Evolutionary conservation across 2,113 vertebrate genomes (phyloP).

Genomic region (Pluvianellus socialis): DNA sequence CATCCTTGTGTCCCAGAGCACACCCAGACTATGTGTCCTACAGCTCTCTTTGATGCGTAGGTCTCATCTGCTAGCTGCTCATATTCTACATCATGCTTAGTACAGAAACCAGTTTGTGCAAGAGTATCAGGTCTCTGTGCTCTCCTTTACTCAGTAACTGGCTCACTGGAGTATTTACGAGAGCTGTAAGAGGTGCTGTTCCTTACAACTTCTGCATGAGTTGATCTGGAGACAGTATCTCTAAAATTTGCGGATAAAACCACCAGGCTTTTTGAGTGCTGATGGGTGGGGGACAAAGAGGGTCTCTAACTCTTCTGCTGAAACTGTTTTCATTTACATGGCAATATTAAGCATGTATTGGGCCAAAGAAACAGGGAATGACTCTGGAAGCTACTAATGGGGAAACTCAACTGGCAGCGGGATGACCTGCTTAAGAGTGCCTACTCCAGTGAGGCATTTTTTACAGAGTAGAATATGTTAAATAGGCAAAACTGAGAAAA

Average conservation of each 20-base stretch:
- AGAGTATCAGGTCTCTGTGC: neutral
- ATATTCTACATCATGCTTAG: neutral
- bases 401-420: neutral
- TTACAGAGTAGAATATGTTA: neutral
- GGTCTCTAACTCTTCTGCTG: neutral
- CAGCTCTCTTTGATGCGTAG: neutral
- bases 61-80: neutral
- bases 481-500: neutral
- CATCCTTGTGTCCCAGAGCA: neutral
- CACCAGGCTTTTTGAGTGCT: neutral
- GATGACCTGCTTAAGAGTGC: neutral
- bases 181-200: neutral
- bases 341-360: neutral
- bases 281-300: neutral
- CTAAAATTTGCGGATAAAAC: neutral
- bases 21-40: neutral
- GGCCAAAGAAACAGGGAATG: neutral
- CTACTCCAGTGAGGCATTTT: neutral
- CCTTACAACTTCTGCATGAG: neutral
- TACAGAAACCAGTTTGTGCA: neutral
- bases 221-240: accelerated
- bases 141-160: neutral
- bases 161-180: neutral
- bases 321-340: neutral
- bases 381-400: neutral